A percentile compares a stretch with the other conserved stretches of the same genome.
phyloP scores from a whole-genome alignment of 2,113 vertebrate genomes.

The Chaetura pelagica region DNA sequence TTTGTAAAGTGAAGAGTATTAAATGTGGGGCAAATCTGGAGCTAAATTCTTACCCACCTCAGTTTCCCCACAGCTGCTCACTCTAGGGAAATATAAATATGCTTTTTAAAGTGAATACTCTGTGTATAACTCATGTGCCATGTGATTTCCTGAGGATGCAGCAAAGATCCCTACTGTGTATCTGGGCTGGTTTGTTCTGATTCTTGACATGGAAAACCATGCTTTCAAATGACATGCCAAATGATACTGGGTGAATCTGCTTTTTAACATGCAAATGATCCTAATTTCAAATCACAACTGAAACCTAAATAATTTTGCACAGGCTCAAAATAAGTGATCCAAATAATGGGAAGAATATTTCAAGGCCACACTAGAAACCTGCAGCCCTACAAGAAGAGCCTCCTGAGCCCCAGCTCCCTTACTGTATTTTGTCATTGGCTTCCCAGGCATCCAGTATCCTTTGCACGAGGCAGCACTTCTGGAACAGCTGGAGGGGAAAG shows the following conservation, averaged over 20 bases:
- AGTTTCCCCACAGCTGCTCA: background rate
- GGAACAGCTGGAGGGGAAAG: slow-evolving; percentile 84
- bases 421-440: slow-evolving; percentile 95
- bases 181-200: background rate
- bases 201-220: background rate
- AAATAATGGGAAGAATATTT: background rate
- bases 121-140: no score
- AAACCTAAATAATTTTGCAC: accelerated
- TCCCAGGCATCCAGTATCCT: slow-evolving; percentile 97
- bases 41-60: background rate
- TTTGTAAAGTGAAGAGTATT: background rate
- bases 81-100: background rate
- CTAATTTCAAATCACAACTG: background rate
- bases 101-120: background rate
- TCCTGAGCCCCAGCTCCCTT: slow-evolving; percentile 20
- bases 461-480: slow-evolving; percentile 91
- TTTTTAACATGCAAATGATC: background rate
- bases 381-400: background rate
- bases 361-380: accelerated
- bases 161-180: background rate
- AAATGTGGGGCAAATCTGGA: background rate
- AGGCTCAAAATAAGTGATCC: accelerated
- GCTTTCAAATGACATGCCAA: background rate
- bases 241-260: background rate
- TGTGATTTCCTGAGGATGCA: background rate